Conservation (phyloP, 1,140 invertebrate species). For the Camponotus pennsylvanicus region DNA sequence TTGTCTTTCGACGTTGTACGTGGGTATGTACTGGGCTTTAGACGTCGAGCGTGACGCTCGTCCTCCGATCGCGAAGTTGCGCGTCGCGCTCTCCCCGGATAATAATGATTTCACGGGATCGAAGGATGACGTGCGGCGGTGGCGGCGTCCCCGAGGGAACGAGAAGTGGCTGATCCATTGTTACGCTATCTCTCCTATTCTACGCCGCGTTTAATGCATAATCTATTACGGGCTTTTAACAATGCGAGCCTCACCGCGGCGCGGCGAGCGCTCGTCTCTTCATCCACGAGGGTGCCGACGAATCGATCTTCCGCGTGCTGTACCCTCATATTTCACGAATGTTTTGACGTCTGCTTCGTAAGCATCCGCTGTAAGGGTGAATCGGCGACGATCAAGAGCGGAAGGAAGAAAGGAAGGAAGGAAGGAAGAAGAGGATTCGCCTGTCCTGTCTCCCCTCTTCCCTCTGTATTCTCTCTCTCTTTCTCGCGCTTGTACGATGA, state of each 20-base stretch:
- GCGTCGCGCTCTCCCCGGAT: conserved; percentile 58
- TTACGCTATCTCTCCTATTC: conserved; percentile 82
- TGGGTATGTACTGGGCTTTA: too few relatives aligned
- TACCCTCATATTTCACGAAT: conserved; percentile 84
- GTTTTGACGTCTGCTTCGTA: conserved; percentile 83
- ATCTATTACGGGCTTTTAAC: conserved; percentile 85
- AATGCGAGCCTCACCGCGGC: conserved; percentile 77
- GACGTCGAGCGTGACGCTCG: conserved; percentile 55
- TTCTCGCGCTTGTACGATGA: too few relatives aligned
- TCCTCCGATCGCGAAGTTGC: conserved; percentile 56
- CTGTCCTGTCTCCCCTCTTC: conserved; percentile 43
- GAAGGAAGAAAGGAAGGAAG: conserved; percentile 24
- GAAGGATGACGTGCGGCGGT: conserved; percentile 79
- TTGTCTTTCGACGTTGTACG: too few relatives aligned
- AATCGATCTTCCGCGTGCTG: conserved; percentile 81
- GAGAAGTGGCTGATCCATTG: conserved; percentile 81
- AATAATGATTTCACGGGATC: conserved; percentile 75
- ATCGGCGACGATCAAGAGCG: conserved; percentile 52
- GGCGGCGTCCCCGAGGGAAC: conserved; percentile 78
- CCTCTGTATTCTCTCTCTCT: conserved; percentile 29
- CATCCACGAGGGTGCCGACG: conserved; percentile 68
- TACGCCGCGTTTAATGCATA: conserved; percentile 83
- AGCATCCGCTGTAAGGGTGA: conserved; percentile 74
- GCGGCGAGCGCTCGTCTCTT: conserved; percentile 65
- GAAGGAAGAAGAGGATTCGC: conserved; percentile 7